These are phyloP conservation scores for Ophion ellenae DNA, from an alignment of 2,888 invertebrate genomes.

Conservation along the genomic window DNA sequence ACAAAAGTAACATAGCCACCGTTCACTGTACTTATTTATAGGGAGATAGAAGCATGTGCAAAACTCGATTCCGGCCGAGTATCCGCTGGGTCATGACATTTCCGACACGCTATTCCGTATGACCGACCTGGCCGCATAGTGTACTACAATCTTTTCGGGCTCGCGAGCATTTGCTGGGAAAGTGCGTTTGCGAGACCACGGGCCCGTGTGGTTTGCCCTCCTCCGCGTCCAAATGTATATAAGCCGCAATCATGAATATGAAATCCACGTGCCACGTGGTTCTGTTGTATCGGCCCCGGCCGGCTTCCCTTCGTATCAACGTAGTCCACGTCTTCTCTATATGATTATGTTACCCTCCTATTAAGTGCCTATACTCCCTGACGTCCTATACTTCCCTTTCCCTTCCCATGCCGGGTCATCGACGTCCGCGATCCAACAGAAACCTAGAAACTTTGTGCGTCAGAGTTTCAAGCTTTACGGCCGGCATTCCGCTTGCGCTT, in stretches of 20 bases:
- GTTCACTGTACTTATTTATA: background rate
- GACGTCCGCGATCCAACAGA: conserved; percentile 2
- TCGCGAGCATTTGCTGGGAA: background rate
- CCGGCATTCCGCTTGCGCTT: too few species aligned
- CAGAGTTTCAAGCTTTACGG: background rate
- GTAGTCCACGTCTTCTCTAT: conserved; percentile 27
- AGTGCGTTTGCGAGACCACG: background rate
- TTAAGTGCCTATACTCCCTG: conserved; percentile 16
- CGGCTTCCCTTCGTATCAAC: conserved; percentile 1
- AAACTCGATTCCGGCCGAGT: too few species aligned
- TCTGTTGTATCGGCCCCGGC: background rate
- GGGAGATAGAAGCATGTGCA: too few species aligned
- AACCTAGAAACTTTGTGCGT: background rate
- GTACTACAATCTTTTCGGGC: background rate
- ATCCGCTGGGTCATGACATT: background rate
- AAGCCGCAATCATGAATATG: conserved; percentile 17
- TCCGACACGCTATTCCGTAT: background rate
- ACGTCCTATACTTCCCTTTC: background rate
- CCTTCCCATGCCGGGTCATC: background rate
- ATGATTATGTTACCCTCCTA: conserved; percentile 15
- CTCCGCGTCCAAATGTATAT: background rate
- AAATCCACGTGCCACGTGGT: conserved; percentile 42
- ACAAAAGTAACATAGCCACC: background rate
- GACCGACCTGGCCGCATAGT: too few species aligned
- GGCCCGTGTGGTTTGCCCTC: background rate